Conservation (phyloP, 2,113 vertebrate genomes). For the Callithrix jacchus region DNA sequence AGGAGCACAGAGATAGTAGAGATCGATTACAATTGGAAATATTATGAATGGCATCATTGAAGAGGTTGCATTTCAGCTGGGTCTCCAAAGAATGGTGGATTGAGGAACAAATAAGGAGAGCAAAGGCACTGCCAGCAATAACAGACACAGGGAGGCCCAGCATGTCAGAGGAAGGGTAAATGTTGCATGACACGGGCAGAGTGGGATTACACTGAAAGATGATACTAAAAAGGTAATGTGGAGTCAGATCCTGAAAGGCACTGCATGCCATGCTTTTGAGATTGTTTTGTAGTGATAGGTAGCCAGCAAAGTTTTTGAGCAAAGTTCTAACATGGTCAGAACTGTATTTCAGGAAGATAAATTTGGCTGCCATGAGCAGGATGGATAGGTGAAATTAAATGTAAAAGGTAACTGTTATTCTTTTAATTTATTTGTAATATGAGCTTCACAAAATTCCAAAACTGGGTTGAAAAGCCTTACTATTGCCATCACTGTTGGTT, state of each 20-base stretch:
- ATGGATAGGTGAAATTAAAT: background rate
- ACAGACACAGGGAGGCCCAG: background rate
- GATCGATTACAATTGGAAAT: background rate
- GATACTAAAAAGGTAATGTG: background rate
- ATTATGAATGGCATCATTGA: background rate
- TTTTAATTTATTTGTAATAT: background rate
- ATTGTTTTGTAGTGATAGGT: background rate
- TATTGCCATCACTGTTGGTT: background rate
- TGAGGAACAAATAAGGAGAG: background rate
- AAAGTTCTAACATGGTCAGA: background rate
- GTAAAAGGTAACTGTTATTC: background rate
- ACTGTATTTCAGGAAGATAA: background rate
- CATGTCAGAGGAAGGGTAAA: background rate
- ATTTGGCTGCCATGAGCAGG: background rate
- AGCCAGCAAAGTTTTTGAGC: background rate
- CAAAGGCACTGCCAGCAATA: background rate
- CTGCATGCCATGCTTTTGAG: too few relatives aligned
- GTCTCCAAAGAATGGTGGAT: background rate
- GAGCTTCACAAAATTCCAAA: background rate
- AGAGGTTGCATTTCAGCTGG: background rate
- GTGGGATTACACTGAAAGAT: background rate
- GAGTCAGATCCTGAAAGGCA: background rate
- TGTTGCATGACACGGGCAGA: background rate
- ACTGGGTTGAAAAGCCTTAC: background rate
- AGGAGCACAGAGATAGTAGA: background rate